Conservation (phyloP, 2,113 vertebrate species). For the Lagopus leucura region DNA sequence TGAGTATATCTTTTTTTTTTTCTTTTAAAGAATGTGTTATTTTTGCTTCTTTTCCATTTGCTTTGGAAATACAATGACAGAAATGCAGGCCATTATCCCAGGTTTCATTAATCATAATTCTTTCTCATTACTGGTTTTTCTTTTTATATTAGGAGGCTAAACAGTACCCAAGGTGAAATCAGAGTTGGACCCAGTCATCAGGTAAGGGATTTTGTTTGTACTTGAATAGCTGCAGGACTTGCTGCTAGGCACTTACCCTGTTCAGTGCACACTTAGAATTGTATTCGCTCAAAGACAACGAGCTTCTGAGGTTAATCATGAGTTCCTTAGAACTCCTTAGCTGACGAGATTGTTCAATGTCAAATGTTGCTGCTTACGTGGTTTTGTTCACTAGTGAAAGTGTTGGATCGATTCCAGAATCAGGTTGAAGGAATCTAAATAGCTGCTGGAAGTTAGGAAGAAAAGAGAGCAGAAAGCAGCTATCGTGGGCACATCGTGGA, state of each 20-base stretch:
- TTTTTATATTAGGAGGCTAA: slow-evolving; percentile 88
- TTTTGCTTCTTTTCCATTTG: not conserved
- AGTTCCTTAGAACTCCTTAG: not conserved
- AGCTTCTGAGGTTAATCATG: not conserved
- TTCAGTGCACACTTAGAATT: not conserved
- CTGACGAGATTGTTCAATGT: not conserved
- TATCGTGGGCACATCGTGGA: not conserved
- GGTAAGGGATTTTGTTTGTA: slow-evolving; percentile 75
- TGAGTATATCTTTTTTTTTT: not conserved
- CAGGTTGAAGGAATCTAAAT: not conserved
- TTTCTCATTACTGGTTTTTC: slow-evolving; percentile 21
- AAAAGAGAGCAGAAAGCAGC: not conserved
- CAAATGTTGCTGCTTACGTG: not conserved
- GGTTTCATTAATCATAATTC: not conserved
- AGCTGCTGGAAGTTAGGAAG: not conserved
- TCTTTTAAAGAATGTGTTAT: rapidly evolving
- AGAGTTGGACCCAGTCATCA: slow-evolving; percentile 98
- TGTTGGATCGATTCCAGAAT: not conserved
- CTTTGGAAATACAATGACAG: not conserved
- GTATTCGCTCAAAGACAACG: rapidly evolving
- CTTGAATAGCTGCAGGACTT: rapidly evolving
- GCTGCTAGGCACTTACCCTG: not conserved
- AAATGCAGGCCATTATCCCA: not conserved
- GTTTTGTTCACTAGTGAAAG: not conserved
- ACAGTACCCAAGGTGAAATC: slow-evolving; percentile 99